phyloP scores from a whole-genome alignment of 2,888 invertebrate genomes.

The Oscheius myriophilus region DNA sequence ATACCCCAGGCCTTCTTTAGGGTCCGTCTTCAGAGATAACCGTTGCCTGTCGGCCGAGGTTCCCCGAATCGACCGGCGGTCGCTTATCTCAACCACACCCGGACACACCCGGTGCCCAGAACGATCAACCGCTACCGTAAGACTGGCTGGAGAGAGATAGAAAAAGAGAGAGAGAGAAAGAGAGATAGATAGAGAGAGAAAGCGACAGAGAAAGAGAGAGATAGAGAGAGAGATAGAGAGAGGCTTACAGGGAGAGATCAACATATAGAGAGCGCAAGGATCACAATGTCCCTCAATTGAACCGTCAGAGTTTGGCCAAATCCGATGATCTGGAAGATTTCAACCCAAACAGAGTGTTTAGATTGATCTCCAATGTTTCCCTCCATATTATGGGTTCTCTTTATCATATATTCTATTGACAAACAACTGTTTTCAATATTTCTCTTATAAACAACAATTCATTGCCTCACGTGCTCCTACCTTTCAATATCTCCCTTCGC shows the following conservation, averaged over 20 bases:
- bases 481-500: conserved; percentile 3
- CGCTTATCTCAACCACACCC: too few relatives aligned
- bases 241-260: too few relatives aligned
- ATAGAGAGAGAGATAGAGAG: not conserved
- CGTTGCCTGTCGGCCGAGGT: too few relatives aligned
- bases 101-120: too few relatives aligned
- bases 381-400: conserved; percentile 3
- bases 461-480: not conserved
- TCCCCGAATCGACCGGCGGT: too few relatives aligned
- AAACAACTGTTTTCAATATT: not conserved
- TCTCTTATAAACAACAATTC: not conserved
- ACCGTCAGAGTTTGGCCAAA: not conserved
- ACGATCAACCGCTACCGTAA: too few relatives aligned
- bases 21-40: too few relatives aligned
- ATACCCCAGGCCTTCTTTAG: too few relatives aligned
- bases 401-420: conserved; percentile 1
- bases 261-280: not conserved
- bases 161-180: not conserved
- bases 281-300: not conserved
- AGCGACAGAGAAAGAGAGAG: not conserved
- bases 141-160: not conserved
- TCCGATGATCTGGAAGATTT: not conserved
- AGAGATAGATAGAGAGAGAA: not conserved
- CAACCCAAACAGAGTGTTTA: not conserved
- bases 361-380: not conserved